Base-by-base conservation (phyloP, 2,113 vertebrate species). In the Actenoides lindsayi region DNA sequence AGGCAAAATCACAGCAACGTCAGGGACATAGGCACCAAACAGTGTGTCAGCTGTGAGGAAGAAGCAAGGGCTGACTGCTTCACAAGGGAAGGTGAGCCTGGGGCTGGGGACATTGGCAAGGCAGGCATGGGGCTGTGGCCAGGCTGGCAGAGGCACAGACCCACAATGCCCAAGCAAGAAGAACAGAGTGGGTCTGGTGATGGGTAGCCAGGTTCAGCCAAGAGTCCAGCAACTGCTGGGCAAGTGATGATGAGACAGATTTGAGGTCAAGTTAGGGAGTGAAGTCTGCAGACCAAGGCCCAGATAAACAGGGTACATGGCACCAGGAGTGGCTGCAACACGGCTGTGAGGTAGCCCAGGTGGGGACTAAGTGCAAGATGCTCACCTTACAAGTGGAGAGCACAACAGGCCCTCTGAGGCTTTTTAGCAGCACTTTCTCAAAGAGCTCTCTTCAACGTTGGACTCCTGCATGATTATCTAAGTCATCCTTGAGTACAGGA, bases 171-270 rank as follows among this genome's bases (percentile, higher is more conserved):
- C 0, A 1, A 23, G 39, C 25, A 60, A 42, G 41, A 50, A 12
- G 1, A 82, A 28, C 37, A 63, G 75, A 35, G 35, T 17, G 73
- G 42, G 7, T 54, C 28, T 93, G 74, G 31, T 31, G 65, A 6
- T 5, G 7, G 19, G 30, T 42, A 83, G 6, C 2, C 48, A 27
- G 46, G 33, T 5, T 39, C 63, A 73, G 63, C 21, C 44, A 23
- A 77, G 44, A 54, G 70, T 41, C 11, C 63, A 35, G 73, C 0
- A 3, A 23, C 5, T 28, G 44, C 70, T 50, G 31, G 53, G 59
- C 33, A 37, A 35, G 30, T 1, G 8, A 51, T 44, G 59, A 62
- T 0, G 0, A 73, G 59, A 53, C 13, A 35, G 59, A 33, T 4
- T 44, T 1, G 0, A 74, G 50, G 41, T 48, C 67, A 73, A 57